Conservation (phyloP, 92 coral and sea anemone species). For the Diadumene lineata region DNA sequence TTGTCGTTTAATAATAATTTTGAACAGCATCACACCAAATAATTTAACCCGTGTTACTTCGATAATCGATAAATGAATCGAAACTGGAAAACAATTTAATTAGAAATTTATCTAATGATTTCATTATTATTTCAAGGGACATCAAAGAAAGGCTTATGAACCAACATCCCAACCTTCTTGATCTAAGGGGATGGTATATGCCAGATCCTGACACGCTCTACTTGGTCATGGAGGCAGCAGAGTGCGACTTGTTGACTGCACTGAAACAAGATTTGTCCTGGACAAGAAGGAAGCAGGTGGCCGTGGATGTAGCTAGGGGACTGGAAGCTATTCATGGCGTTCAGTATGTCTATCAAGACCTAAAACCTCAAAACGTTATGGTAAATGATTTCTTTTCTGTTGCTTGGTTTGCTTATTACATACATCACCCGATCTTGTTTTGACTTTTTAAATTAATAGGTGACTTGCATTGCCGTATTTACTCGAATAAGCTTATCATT, state of each 20-base stretch:
- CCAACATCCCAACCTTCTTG: constrained; percentile 40
- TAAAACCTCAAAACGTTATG: constrained; percentile 58
- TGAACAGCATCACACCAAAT: no score
- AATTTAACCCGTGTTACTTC: no score
- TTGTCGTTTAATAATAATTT: no score
- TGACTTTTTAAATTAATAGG: no score
- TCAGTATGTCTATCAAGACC: constrained; percentile 42
- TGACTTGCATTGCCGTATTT: no score
- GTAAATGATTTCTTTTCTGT: constrained; percentile 4
- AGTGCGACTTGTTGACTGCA: constrained; percentile 40
- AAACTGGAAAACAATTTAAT: no score
- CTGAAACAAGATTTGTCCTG: constrained; percentile 29
- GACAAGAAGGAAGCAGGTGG: constrained; percentile 34
- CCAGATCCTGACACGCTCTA: constrained; percentile 39
- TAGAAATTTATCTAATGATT: no score
- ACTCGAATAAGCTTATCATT: no score
- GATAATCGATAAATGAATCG: no score
- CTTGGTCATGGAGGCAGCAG: constrained; percentile 56
- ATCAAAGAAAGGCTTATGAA: constrained; percentile 34
- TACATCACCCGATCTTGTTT: no score
- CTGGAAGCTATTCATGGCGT: constrained; percentile 38
- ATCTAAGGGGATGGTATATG: constrained; percentile 51
- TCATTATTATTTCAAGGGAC: constrained; percentile 21
- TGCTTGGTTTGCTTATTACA: background rate
- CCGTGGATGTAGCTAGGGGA: constrained; percentile 52